Evolutionary conservation across 2,888 invertebrate species (phyloP).

Genomic region (Acleris literana): DNA sequence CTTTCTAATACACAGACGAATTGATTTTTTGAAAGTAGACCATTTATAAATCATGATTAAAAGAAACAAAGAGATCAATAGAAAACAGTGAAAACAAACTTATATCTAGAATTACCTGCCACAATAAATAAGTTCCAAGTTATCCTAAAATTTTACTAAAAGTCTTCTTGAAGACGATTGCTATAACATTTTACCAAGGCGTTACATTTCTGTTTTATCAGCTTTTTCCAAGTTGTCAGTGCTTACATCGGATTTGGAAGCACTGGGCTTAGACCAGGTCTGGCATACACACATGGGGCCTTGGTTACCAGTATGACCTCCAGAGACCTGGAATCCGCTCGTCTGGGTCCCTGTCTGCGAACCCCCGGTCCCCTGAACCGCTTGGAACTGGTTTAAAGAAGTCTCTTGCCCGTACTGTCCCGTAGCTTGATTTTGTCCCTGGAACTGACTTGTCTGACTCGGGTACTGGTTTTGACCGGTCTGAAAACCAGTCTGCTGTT

Average conservation of each 20-base stretch:
- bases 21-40: too few species aligned
- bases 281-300: constrained; percentile 75
- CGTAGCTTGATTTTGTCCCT: constrained; percentile 40
- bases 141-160: constrained; percentile 10
- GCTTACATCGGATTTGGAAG: constrained; percentile 41
- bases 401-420: constrained; percentile 35
- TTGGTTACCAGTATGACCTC: constrained; percentile 51
- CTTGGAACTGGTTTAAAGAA: constrained; percentile 44
- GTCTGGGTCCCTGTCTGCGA: constrained; percentile 28
- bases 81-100: constrained; percentile 4
- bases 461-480: constrained; percentile 40
- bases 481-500: constrained; percentile 41
- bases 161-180: constrained; percentile 4
- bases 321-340: constrained; percentile 52
- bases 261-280: constrained; percentile 68
- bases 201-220: constrained; percentile 42
- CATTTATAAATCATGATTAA: neutral
- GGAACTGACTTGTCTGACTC: constrained; percentile 37
- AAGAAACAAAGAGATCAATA: constrained; percentile 1
- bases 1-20: too few species aligned
- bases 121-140: constrained; percentile 1
- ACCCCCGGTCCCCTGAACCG: constrained; percentile 14
- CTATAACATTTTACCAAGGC: constrained; percentile 12
- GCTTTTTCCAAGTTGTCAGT: constrained; percentile 46
- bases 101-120: neutral